phyloP scores from a whole-genome alignment of 2,888 invertebrate genomes.

The Bimastos eiseni region DNA sequence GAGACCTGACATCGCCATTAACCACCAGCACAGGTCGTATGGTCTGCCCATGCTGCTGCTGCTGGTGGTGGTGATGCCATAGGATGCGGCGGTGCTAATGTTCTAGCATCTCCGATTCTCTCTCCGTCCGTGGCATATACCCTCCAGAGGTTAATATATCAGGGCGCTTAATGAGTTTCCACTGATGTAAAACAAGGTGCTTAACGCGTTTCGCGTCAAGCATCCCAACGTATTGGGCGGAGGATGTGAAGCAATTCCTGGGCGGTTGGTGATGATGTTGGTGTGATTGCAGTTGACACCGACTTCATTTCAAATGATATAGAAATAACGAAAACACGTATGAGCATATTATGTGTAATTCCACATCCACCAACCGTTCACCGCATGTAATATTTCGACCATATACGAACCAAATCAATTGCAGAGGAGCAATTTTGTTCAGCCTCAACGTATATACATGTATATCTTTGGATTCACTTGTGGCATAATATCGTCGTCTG shows the following conservation, averaged over 20 bases:
- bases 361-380: background rate
- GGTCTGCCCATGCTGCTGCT: background rate
- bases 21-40: background rate
- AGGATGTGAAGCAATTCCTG: background rate
- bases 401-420: background rate
- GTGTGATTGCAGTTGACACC: background rate
- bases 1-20: conserved; percentile 13
- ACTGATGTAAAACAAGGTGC: conserved; percentile 13
- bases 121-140: background rate
- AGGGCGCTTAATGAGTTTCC: background rate
- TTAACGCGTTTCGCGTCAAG: background rate
- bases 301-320: background rate
- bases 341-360: background rate
- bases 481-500: background rate
- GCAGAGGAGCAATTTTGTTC: background rate
- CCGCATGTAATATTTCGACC: background rate
- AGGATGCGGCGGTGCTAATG: background rate
- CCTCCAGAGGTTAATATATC: conserved; percentile 6
- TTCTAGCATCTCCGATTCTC: conserved; percentile 1
- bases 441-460: background rate
- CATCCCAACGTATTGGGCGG: background rate
- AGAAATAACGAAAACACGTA: background rate
- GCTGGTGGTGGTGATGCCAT: background rate
- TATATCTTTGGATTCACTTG: background rate
- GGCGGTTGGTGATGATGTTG: background rate